A percentile compares a stretch with the other conserved stretches of the same genome.
phyloP scores from a whole-genome alignment of 1,140 invertebrate species.

The Araneus ventricosus region DNA sequence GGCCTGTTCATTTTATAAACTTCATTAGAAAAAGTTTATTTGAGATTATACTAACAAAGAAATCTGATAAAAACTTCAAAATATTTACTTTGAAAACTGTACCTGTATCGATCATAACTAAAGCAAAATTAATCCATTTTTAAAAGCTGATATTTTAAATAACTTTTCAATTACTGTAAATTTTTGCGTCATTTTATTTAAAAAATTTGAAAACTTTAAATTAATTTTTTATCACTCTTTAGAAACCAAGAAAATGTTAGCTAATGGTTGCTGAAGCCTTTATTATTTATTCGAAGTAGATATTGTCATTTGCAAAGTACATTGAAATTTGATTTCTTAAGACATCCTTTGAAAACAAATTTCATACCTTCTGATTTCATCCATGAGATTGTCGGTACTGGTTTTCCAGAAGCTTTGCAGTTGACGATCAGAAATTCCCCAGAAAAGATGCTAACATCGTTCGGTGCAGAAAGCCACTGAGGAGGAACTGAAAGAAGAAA shows the following conservation, averaged over 20 bases:
- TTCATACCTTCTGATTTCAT: constrained; percentile 77
- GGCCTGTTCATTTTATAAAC: too few relatives aligned
- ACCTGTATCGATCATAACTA: too few relatives aligned
- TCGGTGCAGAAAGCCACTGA: background rate
- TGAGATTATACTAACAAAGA: too few relatives aligned
- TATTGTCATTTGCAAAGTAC: background rate
- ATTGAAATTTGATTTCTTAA: background rate
- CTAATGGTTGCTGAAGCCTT: background rate
- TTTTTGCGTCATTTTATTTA: too few relatives aligned
- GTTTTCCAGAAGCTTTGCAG: constrained; percentile 82
- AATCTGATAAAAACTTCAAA: too few relatives aligned
- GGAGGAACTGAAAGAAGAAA: background rate
- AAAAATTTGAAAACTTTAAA: background rate
- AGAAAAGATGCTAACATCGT: constrained; percentile 76
- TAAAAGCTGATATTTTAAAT: too few relatives aligned
- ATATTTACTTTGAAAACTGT: too few relatives aligned
- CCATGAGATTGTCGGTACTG: constrained; percentile 81
- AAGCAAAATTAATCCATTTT: too few relatives aligned
- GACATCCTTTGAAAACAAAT: background rate
- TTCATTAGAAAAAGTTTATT: too few relatives aligned
- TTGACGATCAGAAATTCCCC: constrained; percentile 79
- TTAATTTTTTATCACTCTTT: background rate
- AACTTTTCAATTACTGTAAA: too few relatives aligned
- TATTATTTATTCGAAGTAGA: background rate
- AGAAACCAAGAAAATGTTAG: background rate